A percentile compares a stretch with the other conserved stretches of the same genome.
Conservation (phyloP, 2,113 vertebrate genomes). For the Microcebus tavaratra region DNA sequence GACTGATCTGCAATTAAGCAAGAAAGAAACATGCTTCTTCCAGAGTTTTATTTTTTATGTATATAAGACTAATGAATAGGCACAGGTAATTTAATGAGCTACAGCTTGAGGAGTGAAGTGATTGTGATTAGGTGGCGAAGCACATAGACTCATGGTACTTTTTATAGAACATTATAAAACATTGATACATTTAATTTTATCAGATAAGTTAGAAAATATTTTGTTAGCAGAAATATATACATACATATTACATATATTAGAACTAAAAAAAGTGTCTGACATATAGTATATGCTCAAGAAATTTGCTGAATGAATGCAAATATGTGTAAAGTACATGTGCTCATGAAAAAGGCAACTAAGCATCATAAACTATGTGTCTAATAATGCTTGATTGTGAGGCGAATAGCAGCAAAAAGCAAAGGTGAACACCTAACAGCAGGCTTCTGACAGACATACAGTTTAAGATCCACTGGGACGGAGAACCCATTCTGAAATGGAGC, state of each 20-base stretch:
- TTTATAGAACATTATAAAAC: background rate
- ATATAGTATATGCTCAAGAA: background rate
- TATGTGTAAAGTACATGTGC: background rate
- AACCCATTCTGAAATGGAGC: background rate
- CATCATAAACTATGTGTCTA: background rate
- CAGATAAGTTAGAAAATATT: background rate
- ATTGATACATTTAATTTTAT: background rate
- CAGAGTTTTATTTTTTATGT: background rate
- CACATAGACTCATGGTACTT: background rate
- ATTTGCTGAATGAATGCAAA: background rate
- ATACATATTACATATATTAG: background rate
- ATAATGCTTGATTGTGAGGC: background rate
- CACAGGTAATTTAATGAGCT: background rate
- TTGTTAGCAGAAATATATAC: background rate
- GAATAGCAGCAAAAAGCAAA: background rate
- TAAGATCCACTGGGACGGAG: background rate
- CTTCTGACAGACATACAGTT: background rate
- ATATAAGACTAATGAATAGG: background rate
- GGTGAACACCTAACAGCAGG: background rate
- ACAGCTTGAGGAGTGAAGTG: background rate
- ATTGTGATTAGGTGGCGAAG: background rate
- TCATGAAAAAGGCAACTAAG: background rate
- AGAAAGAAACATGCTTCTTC: background rate
- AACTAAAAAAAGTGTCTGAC: background rate
- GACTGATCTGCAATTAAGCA: background rate